Conservation (phyloP, 2,113 vertebrate species). For the Deroptyus accipitrinus region DNA sequence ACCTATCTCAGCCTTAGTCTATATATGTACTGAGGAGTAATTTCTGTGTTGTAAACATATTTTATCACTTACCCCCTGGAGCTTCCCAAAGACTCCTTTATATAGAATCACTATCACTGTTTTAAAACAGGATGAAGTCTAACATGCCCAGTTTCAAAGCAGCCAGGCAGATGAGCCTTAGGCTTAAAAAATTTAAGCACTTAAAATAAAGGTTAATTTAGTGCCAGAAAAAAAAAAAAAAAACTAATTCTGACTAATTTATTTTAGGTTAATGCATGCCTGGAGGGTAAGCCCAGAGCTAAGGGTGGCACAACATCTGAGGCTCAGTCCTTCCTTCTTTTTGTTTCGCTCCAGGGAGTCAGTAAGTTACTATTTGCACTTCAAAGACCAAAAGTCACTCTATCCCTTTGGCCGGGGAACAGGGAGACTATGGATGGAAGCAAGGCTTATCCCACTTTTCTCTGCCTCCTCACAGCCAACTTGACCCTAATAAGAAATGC, state of each 20-base stretch:
- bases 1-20: not conserved
- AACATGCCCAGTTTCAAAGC: not conserved
- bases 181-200: not conserved
- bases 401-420: not conserved
- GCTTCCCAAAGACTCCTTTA: not conserved
- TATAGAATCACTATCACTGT: not conserved
- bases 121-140: not conserved
- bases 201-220: conserved; percentile 36
- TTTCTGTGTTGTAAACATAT: not conserved
- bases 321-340: not conserved
- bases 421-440: not conserved
- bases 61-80: not conserved
- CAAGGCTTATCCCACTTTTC: not conserved
- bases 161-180: not conserved
- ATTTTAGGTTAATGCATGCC: not conserved
- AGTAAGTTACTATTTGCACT: not conserved
- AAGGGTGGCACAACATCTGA: not conserved
- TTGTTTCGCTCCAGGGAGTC: not conserved
- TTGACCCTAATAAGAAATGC: not conserved
- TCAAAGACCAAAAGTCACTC: not conserved
- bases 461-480: not conserved
- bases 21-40: not conserved
- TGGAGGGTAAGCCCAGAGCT: not conserved
- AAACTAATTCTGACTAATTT: not conserved
- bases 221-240: not conserved